Evolutionary conservation across 2,113 vertebrate species (phyloP).

Genomic region (Labeo catla): DNA sequence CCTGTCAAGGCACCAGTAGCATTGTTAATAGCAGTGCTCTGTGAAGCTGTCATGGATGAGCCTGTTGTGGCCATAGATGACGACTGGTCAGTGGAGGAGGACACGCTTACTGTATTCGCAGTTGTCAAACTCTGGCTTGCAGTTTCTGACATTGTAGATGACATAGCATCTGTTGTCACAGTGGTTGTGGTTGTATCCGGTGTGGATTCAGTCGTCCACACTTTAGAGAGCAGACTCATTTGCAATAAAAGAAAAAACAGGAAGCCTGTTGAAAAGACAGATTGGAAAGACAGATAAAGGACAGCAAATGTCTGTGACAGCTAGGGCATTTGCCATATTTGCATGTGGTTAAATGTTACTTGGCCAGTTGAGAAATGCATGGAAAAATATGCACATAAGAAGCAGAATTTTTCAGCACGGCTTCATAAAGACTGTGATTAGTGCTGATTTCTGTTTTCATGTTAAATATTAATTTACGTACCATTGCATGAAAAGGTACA

Average conservation of each 20-base stretch:
- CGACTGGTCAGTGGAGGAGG: constrained; percentile 21
- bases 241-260: constrained; percentile 1
- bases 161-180: not conserved
- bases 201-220: not conserved
- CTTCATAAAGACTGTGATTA: too few relatives aligned
- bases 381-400: not conserved
- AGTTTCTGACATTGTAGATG: not conserved
- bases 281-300: not conserved
- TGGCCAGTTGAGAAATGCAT: not conserved
- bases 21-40: not conserved
- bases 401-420: too few relatives aligned
- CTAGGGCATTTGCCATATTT: not conserved
- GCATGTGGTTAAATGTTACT: not conserved
- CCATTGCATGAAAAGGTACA: not conserved
- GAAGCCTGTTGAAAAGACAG: not conserved
- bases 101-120: not conserved
- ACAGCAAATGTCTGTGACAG: not conserved
- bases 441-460: too few relatives aligned
- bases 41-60: not conserved
- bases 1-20: not conserved
- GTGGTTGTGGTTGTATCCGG: not conserved
- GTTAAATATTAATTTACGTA: not conserved
- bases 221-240: not conserved
- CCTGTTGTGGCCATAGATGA: not conserved
- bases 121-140: not conserved